These are phyloP conservation scores for Chrysaora quinquecirrha DNA, from an alignment of 30 jellyfish, hydroid and myxozoan genomes.

Conservation along the genomic window DNA sequence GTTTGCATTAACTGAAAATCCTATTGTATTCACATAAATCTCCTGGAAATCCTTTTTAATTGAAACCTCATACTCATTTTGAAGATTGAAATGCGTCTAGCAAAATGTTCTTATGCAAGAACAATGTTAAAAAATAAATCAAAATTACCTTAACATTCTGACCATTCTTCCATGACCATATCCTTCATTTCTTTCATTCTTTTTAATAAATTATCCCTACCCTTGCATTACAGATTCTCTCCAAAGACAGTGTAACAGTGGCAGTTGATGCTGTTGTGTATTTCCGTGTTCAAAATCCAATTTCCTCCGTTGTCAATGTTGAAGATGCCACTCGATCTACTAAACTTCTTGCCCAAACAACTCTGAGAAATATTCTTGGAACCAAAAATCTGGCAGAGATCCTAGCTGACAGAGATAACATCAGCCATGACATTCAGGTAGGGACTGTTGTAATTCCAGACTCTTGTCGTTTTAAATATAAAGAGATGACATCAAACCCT, in stretches of 20 bases:
- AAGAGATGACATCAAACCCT: neutral
- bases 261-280: constrained; percentile 97
- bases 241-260: constrained; percentile 96
- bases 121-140: too few species aligned
- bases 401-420: constrained; percentile 79
- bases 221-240: constrained; percentile 50
- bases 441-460: neutral
- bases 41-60: too few species aligned
- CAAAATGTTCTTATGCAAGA: too few species aligned
- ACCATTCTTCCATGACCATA: neutral
- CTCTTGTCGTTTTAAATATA: neutral
- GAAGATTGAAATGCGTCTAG: too few species aligned
- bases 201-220: neutral
- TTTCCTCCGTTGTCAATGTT: constrained; percentile 87
- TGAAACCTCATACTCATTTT: too few species aligned
- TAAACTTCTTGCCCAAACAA: constrained; percentile 93
- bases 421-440: constrained; percentile 86
- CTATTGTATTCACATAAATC: too few species aligned
- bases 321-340: constrained; percentile 97
- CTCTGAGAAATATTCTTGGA: constrained; percentile 93
- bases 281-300: constrained; percentile 92
- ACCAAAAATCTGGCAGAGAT: constrained; percentile 92
- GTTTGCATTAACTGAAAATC: too few species aligned
- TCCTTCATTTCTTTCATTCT: neutral
- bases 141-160: neutral